phyloP scores from a whole-genome alignment of 2,113 vertebrate genomes.

The Corythoichthys intestinalis region DNA sequence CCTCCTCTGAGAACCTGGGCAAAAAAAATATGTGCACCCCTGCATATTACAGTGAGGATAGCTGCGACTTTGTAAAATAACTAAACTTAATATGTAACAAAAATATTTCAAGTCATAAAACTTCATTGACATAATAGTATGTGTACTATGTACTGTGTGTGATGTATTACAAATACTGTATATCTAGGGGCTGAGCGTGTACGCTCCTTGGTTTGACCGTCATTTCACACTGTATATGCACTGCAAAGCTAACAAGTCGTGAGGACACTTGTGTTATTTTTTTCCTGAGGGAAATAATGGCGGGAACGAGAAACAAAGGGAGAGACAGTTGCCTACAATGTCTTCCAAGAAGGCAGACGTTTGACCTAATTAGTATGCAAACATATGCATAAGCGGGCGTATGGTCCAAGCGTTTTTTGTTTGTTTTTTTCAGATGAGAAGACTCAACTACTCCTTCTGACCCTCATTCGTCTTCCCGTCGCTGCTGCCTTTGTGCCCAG shows the following conservation, averaged over 20 bases:
- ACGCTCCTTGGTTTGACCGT: slow-evolving; percentile 11
- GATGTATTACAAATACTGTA: too few relatives aligned
- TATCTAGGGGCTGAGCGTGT: too few relatives aligned
- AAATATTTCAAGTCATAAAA: too few relatives aligned
- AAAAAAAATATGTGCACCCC: too few relatives aligned
- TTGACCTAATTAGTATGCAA: slow-evolving; percentile 66
- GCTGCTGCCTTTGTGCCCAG: slow-evolving; percentile 20
- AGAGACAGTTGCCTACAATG: slow-evolving; percentile 46
- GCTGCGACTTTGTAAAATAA: too few relatives aligned
- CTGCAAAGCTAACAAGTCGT: slow-evolving; percentile 14
- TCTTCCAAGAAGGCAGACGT: slow-evolving; percentile 62
- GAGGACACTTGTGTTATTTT: slow-evolving; percentile 37
- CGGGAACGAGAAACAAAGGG: slow-evolving; percentile 52
- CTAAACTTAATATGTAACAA: too few relatives aligned
- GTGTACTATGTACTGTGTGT: too few relatives aligned
- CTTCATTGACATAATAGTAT: too few relatives aligned
- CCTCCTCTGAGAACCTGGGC: too few relatives aligned
- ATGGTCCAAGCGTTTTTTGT: slow-evolving; percentile 22
- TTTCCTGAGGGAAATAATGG: slow-evolving; percentile 37
- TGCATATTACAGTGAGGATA: too few relatives aligned
- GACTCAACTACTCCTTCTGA: slow-evolving; percentile 6
- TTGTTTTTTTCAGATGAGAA: slow-evolving; percentile 36
- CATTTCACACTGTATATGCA: slow-evolving; percentile 23
- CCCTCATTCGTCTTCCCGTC: slow-evolving; percentile 27
- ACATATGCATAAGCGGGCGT: slow-evolving; percentile 36